Percentiles rank a stretch among this genome's conserved stretches.
Conservation (phyloP, 2,113 vertebrate species). For the Uria lomvia region DNA sequence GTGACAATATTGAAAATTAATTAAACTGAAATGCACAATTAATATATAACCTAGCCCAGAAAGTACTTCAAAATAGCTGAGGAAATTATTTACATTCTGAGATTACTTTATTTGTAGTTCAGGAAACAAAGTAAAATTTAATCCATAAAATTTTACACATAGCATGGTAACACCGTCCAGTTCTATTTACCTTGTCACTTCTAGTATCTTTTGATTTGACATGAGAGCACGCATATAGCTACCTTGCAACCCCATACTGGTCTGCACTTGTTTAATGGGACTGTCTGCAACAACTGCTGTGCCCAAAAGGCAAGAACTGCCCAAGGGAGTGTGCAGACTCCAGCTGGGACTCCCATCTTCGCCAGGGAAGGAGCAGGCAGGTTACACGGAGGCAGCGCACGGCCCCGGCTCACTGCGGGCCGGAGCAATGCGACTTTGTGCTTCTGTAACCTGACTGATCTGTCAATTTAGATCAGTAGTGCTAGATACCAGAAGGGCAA, state of each 20-base stretch:
- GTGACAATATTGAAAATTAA: neutral
- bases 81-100: neutral
- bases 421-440: neutral
- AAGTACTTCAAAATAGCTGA: neutral
- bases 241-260: neutral
- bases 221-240: neutral
- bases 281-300: neutral
- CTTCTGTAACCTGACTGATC: neutral
- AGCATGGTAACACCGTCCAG: neutral
- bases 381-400: neutral
- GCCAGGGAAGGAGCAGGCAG: neutral
- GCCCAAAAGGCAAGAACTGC: neutral
- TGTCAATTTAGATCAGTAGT: constrained; percentile 24
- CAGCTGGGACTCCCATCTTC: neutral
- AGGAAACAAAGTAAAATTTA: neutral
- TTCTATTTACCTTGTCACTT: neutral
- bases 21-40: neutral
- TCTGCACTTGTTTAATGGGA: neutral
- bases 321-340: neutral
- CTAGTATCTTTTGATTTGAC: neutral
- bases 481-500: neutral
- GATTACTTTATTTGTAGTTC: neutral
- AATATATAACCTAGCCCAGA: neutral
- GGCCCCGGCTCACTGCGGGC: neutral
- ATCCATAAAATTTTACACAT: neutral